Evolutionary conservation across 2,797 vertebrate species (phyloP).

Genomic region (Heteromormyrus szaboi): DNA sequence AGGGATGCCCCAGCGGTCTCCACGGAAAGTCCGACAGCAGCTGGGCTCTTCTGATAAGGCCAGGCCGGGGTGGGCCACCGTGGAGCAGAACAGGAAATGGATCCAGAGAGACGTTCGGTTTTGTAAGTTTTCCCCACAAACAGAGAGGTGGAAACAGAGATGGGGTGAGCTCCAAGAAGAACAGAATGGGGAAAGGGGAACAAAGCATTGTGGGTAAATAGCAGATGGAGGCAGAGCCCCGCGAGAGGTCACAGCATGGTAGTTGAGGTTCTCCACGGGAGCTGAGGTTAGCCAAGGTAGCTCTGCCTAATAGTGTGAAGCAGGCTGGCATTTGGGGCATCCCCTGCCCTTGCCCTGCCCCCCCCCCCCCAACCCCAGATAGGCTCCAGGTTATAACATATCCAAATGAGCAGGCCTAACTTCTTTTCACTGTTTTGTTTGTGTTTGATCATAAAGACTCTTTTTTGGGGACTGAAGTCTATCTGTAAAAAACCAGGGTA

Average conservation of each 20-base stretch:
- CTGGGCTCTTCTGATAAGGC: conserved; percentile 64
- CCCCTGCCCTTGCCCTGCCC: background rate
- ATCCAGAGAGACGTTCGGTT: conserved; percentile 31
- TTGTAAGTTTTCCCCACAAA: background rate
- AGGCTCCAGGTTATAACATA: background rate
- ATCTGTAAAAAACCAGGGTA: background rate
- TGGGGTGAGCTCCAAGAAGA: conserved; percentile 16
- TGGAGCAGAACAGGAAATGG: conserved; percentile 24
- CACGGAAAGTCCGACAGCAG: conserved; percentile 53
- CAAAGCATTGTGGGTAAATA: background rate
- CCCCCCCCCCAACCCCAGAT: background rate
- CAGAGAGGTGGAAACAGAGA: conserved; percentile 21
- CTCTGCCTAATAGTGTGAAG: background rate
- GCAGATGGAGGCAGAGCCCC: background rate
- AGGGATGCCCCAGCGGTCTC: conserved; percentile 42
- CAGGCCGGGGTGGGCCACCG: conserved; percentile 26
- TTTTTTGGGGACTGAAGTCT: background rate
- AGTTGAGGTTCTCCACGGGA: background rate
- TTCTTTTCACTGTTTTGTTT: background rate
- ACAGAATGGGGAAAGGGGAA: background rate
- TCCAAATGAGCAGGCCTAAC: background rate
- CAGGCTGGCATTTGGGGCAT: background rate
- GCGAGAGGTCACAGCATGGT: background rate
- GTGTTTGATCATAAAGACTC: background rate
- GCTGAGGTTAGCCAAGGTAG: background rate